Conservation (phyloP, 2,113 vertebrate species). For the Sceloporus tristichus region DNA sequence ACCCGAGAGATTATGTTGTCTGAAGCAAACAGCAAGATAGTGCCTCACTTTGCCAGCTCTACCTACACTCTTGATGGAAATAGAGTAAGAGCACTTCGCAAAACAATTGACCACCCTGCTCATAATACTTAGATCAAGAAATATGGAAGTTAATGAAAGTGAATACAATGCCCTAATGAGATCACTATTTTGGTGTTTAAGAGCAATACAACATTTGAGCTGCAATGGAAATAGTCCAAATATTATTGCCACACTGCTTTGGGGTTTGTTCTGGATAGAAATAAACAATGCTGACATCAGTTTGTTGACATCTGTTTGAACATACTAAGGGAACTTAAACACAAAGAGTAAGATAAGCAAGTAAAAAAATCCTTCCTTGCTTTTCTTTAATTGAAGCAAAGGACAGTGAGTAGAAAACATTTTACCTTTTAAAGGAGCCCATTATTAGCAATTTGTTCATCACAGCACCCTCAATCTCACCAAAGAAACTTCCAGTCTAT, state of each 20-base stretch:
- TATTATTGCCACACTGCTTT: background rate
- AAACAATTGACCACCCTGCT: too few species aligned
- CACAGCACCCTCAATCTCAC: conserved; percentile 95
- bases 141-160: background rate
- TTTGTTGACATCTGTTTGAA: conserved; percentile 11
- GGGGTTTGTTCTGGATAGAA: background rate
- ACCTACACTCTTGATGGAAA: background rate
- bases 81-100: background rate
- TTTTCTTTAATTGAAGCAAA: conserved; percentile 55
- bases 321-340: conserved; percentile 18
- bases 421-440: conserved; percentile 98
- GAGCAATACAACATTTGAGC: background rate
- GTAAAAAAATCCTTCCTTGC: conserved; percentile 44
- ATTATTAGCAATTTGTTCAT: conserved; percentile 97
- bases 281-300: conserved; percentile 1
- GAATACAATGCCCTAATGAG: background rate
- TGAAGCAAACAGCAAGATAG: too few species aligned
- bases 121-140: background rate
- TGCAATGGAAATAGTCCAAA: background rate
- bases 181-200: background rate
- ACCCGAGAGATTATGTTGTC: background rate
- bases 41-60: too few species aligned
- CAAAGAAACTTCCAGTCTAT: conserved; percentile 97
- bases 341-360: conserved; percentile 3
- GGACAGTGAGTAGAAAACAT: conserved; percentile 35